Evolutionary conservation across 2,113 vertebrate species (phyloP).

Genomic region (Neogale vison): DNA sequence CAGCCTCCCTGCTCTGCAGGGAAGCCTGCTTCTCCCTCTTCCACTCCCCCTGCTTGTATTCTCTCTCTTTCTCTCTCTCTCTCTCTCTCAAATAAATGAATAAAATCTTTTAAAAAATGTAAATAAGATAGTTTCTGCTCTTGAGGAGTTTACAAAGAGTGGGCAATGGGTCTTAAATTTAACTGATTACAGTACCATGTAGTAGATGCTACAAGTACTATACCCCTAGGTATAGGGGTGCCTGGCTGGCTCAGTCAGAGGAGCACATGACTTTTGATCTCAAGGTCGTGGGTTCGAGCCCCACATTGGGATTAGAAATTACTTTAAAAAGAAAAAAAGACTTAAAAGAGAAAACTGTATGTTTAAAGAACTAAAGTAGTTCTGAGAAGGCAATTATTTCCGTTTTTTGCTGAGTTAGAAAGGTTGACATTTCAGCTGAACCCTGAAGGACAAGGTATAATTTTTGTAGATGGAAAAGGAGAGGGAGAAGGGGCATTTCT

Average conservation of each 20-base stretch:
- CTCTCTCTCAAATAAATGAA: too few species aligned
- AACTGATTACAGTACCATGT: background rate
- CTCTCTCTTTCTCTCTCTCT: too few species aligned
- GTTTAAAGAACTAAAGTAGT: background rate
- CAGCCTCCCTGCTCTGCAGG: too few species aligned
- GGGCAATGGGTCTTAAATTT: background rate
- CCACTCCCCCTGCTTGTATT: too few species aligned
- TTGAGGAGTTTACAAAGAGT: background rate
- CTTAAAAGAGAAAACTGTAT: background rate
- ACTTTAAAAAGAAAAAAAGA: background rate
- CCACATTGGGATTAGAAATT: background rate
- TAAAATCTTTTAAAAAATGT: background rate
- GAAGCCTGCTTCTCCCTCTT: too few species aligned
- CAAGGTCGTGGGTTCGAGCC: background rate
- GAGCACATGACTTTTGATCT: background rate
- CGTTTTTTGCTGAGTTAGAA: slow-evolving; percentile 40
- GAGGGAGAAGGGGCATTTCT: background rate
- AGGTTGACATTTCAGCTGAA: slow-evolving; percentile 36
- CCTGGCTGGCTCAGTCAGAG: background rate
- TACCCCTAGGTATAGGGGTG: background rate
- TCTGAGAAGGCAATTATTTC: background rate
- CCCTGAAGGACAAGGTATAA: background rate
- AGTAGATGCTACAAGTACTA: background rate
- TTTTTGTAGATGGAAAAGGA: background rate
- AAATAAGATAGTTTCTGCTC: slow-evolving; percentile 1